Conservation (phyloP, 1,140 invertebrate species). For the Drosophila insularis region DNA sequence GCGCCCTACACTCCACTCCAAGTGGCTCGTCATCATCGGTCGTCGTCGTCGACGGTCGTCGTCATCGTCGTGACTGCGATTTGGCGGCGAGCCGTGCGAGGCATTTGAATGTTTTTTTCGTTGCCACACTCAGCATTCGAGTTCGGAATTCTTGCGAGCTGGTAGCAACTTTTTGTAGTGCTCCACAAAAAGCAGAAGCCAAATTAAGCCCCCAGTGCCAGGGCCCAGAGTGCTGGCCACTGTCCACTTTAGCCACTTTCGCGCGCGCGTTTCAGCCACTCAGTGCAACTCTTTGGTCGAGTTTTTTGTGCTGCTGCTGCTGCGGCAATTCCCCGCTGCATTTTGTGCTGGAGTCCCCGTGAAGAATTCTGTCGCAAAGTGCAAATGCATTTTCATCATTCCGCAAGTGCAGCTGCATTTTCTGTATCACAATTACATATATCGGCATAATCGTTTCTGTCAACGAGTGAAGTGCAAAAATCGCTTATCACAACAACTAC, state of each 20-base stretch:
- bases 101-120: slow-evolving; percentile 82
- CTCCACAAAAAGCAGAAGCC: slow-evolving; percentile 41
- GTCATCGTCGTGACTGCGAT: slow-evolving; percentile 62
- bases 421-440: slow-evolving; percentile 63
- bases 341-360: slow-evolving; percentile 29
- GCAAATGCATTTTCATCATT: slow-evolving; percentile 76
- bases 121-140: slow-evolving; percentile 77
- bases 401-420: slow-evolving; percentile 67
- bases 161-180: slow-evolving; percentile 79
- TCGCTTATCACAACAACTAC: slow-evolving; percentile 51
- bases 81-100: slow-evolving; percentile 69
- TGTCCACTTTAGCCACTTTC: slow-evolving; percentile 54
- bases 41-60: slow-evolving; percentile 25
- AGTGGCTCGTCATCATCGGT: slow-evolving; percentile 24
- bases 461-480: slow-evolving; percentile 60
- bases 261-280: slow-evolving; percentile 50
- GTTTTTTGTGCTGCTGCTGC: slow-evolving; percentile 33
- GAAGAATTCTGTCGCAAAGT: slow-evolving; percentile 76
- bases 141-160: slow-evolving; percentile 82
- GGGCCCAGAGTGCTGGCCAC: slow-evolving; percentile 39
- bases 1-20: slow-evolving; percentile 22
- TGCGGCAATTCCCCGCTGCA: slow-evolving; percentile 26
- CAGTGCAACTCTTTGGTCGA: slow-evolving; percentile 40
- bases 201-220: slow-evolving; percentile 51
- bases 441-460: slow-evolving; percentile 29